Percentiles rank a stretch among this genome's conserved stretches.
phyloP scores from a whole-genome alignment of 1,140 invertebrate genomes.

The Aphaenogaster rudis region DNA sequence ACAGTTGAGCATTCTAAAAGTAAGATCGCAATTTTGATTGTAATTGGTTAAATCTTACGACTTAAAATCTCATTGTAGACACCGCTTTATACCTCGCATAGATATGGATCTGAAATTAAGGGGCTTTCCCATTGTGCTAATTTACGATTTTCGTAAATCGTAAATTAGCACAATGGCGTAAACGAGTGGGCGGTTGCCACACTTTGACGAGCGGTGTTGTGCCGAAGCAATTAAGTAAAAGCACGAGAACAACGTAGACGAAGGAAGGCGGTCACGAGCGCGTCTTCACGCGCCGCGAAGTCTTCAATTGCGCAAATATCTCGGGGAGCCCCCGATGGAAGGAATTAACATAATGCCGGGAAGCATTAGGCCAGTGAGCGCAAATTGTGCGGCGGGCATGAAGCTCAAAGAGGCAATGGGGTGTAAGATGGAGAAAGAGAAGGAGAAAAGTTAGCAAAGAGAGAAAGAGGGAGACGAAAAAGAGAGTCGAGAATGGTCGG shows the following conservation, averaged over 20 bases:
- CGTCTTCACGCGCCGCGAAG: constrained; percentile 69
- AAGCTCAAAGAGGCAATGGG: constrained; percentile 65
- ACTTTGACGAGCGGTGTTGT: constrained; percentile 32
- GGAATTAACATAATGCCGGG: constrained; percentile 79
- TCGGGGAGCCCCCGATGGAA: constrained; percentile 66
- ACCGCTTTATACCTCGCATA: neutral
- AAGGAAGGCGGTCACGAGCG: constrained; percentile 69
- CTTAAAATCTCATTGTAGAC: too few species aligned
- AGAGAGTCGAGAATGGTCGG: constrained; percentile 12
- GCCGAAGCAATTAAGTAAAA: constrained; percentile 43
- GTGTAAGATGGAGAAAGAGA: constrained; percentile 13
- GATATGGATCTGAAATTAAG: neutral
- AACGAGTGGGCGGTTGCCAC: neutral
- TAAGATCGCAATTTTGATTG: too few species aligned
- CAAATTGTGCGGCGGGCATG: constrained; percentile 71
- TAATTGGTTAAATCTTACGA: too few species aligned
- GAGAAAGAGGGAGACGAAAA: constrained; percentile 8
- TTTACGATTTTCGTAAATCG: constrained; percentile 21
- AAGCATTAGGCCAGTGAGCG: constrained; percentile 76
- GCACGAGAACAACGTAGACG: constrained; percentile 52
- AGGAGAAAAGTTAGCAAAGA: neutral
- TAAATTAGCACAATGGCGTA: constrained; percentile 29
- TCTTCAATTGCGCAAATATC: constrained; percentile 79
- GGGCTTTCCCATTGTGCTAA: neutral
- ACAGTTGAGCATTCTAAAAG: too few species aligned